Base-by-base conservation (phyloP, 2,888 invertebrate species). In the Synanthedon tipuliformis region DNA sequence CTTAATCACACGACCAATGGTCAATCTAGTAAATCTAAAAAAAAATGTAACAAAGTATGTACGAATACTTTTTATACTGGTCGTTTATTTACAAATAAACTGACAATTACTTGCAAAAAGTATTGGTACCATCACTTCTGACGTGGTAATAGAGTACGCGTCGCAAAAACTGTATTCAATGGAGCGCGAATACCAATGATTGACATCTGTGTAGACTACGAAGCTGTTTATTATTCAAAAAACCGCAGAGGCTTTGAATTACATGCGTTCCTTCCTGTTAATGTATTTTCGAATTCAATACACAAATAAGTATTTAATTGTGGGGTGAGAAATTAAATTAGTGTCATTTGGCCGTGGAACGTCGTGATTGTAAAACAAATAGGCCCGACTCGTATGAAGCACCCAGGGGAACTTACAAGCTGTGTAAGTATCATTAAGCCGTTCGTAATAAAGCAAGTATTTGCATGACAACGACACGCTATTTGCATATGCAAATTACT, bases 401-500 rank as follows among this genome's bases (percentile, higher is more conserved):
- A 63, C 71, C 71, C 69, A 57, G 59, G 68, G 70, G 66, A 67
- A 67, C 71, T 74, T 66, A 66, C 75, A 75, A 67, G 69, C 77
- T 71, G 73, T 71, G 73, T 78, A 77, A 79, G 81, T 77, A 77
- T 75, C 77, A 79, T 77, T 79, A 82, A 82, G 78, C 72, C 78
- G 77, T 71, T 77, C 75, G 82, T 83, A 82, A 82, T 83, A 84
- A 82, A 79, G 72, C 75, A 76, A 76, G 73, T 81, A 82, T 85
- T 84, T 81, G 82, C 82, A 84, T 82, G 78, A 77, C 76, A 81
- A 81, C 78, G 78, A 76, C 72, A 68, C 69, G 70, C 63, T 75
- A 86, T 86, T 86, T 83, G 81, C 85, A 85, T 86, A 86, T 86
- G 84, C 75, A 84, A 86, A 85, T 86, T 71, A 74, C 75, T 77